Base-by-base conservation (phyloP, 2,113 vertebrate genomes). In the Paratilapia polleni region DNA sequence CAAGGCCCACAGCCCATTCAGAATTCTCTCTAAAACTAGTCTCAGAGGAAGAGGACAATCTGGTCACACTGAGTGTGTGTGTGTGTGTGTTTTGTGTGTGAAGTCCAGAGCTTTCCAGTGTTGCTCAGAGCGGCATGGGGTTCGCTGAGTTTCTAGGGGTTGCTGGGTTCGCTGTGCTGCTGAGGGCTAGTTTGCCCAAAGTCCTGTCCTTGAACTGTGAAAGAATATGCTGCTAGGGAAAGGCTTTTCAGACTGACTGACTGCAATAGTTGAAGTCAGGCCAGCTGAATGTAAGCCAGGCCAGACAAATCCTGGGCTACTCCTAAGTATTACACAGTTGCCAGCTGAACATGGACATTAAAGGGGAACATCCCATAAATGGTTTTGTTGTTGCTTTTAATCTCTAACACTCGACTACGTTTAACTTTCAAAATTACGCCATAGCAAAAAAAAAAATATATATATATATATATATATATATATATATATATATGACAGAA, bases 131-230 rank as follows among this genome's bases (percentile, higher is more conserved):
- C 91, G 80, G 89, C 62, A 4, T 78, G 83, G 80, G 90, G 93
- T 95, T 95, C 89, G 84, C 68, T 83, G 89, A 89, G 91, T 92
- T 94, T 94, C 86, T 79, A 74, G 89, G 92, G 95, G 95, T 96
- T 94, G 92, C 57, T 88, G 94, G 85, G 95, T 96, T 96, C 92
- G 80, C 74, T 7, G 84, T 36, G 81, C 89, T 79, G 90, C 92
- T 87, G 83, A 90, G 90, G 90, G 91, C 89, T 77, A 84, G 85
- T 93, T 91, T 84, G 90, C 92, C 91, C 86, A 92, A 90, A 94
- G 88, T 89, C 94, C 94, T 82, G 88, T 93, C 95, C 95, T 95
- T 94, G 93, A 95, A 94, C 91, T 91, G 93, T 91, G 90, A 87
- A 88, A 93, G 93, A 94, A 91, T 91, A 91, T 88, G 90, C 90